These are phyloP conservation scores for Litocranius walleri DNA, from an alignment of 2,113 vertebrate genomes.

Conservation along the genomic window DNA sequence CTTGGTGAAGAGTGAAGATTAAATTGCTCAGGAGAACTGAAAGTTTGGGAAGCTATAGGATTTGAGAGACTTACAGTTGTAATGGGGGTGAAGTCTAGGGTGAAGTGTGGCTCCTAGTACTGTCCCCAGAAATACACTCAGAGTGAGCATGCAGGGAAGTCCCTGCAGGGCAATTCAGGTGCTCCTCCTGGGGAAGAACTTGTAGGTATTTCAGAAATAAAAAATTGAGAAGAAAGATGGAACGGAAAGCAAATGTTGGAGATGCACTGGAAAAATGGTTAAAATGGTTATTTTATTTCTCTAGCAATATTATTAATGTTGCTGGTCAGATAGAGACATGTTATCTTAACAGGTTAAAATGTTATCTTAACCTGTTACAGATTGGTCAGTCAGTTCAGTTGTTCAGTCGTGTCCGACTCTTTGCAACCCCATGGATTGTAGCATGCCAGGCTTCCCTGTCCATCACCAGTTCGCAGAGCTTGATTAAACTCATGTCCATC, in stretches of 20 bases:
- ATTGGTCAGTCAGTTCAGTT: background rate
- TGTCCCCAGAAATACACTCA: background rate
- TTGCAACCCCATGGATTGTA: background rate
- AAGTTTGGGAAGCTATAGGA: background rate
- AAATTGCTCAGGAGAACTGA: background rate
- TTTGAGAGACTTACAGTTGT: background rate
- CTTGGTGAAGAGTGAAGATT: background rate
- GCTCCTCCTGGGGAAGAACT: background rate
- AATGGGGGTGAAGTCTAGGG: background rate
- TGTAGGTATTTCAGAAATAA: background rate
- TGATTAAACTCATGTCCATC: background rate
- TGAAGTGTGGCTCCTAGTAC: background rate
- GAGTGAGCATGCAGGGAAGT: background rate
- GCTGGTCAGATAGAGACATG: background rate
- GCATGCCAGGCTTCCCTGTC: background rate
- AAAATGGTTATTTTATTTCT: background rate
- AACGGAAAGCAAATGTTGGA: background rate
- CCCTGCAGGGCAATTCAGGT: background rate
- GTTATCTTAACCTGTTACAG: background rate
- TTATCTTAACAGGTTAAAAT: background rate
- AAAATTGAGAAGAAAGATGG: background rate
- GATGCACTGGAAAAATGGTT: background rate
- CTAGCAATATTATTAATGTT: background rate
- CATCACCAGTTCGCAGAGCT: background rate
- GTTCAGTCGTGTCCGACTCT: background rate